These are phyloP conservation scores for cattle (Bos taurus) DNA, from an alignment of 2,113 vertebrate genomes.

Conservation along the genomic window ARS-UCD2.0 NC_037330.1:31536501-31537000, in stretches of 20 bases:
- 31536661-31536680: background rate
- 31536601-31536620: background rate
- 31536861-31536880: background rate
- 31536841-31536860: background rate
- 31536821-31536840: background rate
- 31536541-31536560: background rate
- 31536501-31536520: fast-evolving
- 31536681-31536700: background rate
- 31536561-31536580: background rate
- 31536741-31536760: background rate
- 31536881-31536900: background rate
- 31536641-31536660: background rate
- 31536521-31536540: background rate
- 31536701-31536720: background rate
- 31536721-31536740: background rate
- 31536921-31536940: constrained; percentile 73
- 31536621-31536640: background rate
- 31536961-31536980: background rate
- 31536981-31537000: background rate
- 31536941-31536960: background rate
- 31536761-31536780: background rate
- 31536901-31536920: background rate
- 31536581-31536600: background rate
- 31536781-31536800: background rate
- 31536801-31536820: background rate